Percentiles rank a stretch among this genome's conserved stretches.
These are phyloP conservation scores for Pterocles orientalis DNA, from an alignment of 2,113 vertebrate genomes.

Conservation along the genomic window DNA sequence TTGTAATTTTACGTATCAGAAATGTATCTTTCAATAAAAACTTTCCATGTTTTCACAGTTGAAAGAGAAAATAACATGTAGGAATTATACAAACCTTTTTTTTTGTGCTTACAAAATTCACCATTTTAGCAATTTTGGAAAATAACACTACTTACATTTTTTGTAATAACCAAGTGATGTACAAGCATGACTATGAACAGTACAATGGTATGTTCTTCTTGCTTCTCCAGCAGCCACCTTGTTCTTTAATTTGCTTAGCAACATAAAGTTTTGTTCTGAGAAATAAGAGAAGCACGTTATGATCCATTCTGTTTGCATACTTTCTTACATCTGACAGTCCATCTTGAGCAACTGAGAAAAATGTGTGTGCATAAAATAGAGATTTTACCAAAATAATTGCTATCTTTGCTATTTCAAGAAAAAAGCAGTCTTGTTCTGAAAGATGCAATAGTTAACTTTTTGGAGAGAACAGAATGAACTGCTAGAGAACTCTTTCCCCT, in stretches of 20 bases:
- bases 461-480: background rate
- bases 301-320: background rate
- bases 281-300: background rate
- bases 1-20: background rate
- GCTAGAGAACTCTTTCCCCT: background rate
- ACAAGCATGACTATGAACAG: background rate
- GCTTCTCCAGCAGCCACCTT: background rate
- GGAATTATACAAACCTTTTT: background rate
- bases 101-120: background rate
- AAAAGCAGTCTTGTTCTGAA: background rate
- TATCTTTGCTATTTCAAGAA: background rate
- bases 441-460: background rate
- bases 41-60: rapidly evolving
- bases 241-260: background rate
- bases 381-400: background rate
- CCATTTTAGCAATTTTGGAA: background rate
- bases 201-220: background rate
- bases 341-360: background rate
- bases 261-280: background rate
- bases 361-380: background rate
- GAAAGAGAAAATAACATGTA: background rate
- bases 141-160: background rate
- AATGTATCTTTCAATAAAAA: background rate
- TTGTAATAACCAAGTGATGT: background rate
- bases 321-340: background rate